phyloP scores from a whole-genome alignment of 2,888 invertebrate species.

The Morinoia aosen region DNA sequence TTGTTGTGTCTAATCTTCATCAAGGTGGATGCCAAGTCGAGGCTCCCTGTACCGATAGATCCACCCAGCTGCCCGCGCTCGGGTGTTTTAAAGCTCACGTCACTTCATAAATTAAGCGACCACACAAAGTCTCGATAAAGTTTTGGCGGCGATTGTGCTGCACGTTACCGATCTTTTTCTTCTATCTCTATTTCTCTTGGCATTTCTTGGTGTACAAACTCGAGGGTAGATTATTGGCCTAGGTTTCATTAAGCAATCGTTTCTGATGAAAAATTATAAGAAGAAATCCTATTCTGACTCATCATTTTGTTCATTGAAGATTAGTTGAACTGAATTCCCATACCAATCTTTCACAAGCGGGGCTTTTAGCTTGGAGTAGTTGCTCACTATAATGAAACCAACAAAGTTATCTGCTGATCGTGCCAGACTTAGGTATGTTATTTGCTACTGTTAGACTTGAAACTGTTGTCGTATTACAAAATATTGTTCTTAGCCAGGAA shows the following conservation, averaged over 20 bases:
- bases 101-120: not conserved
- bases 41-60: not conserved
- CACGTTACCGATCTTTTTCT: not conserved
- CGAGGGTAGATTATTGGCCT: not conserved
- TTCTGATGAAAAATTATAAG: not conserved
- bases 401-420: not conserved
- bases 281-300: not conserved
- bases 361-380: not conserved
- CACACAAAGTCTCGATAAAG: not conserved
- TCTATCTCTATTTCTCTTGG: not conserved
- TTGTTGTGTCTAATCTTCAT: not conserved
- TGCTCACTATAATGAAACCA: not conserved
- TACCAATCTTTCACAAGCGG: not conserved
- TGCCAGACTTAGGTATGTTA: not conserved
- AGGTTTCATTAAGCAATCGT: not conserved
- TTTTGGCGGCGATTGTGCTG: not conserved
- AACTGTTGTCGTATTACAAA: too few relatives aligned
- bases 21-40: not conserved
- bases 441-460: not conserved
- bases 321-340: not conserved
- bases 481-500: too few relatives aligned
- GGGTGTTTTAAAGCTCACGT: not conserved
- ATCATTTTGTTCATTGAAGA: not conserved
- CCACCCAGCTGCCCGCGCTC: not conserved
- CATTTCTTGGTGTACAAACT: not conserved